Evolutionary conservation across 2,113 vertebrate species (phyloP).

Genomic region (Tachysurus vachellii): DNA sequence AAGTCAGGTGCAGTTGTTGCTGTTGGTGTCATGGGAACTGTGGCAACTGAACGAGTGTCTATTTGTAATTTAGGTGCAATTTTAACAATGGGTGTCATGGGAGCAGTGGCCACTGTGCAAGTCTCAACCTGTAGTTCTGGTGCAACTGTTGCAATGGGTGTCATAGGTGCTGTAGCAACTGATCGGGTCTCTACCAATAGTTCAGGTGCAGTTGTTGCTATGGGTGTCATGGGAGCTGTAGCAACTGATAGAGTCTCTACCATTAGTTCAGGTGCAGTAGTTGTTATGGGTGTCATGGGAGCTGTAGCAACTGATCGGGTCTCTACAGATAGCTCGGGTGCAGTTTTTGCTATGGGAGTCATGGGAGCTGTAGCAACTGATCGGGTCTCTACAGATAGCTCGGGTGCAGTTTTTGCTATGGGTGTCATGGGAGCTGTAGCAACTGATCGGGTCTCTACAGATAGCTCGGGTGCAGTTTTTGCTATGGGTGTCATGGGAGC

Average conservation of each 20-base stretch:
- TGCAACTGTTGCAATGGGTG: neutral
- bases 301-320: constrained; percentile 22
- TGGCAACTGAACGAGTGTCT: constrained; percentile 16
- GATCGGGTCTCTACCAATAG: neutral
- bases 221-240: constrained; percentile 28
- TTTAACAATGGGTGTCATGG: constrained; percentile 10
- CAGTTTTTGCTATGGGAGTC: constrained; percentile 8
- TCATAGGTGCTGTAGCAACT: constrained; percentile 28
- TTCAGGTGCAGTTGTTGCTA: neutral
- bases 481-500: constrained; percentile 29
- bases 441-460: constrained; percentile 5
- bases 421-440: constrained; percentile 39
- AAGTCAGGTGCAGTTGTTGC: neutral
- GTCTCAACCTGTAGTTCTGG: neutral
- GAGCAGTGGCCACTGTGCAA: constrained; percentile 20
- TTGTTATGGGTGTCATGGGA: constrained; percentile 21
- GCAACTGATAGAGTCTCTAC: neutral
- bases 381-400: neutral
- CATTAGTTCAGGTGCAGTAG: neutral
- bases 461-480: constrained; percentile 5
- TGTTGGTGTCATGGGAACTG: constrained; percentile 27
- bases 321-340: neutral
- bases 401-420: neutral
- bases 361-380: constrained; percentile 29
- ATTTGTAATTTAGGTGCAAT: neutral